Evolutionary conservation across 2,797 vertebrate genomes (phyloP).

Genomic region (Enteromius thamalakanensis): DNA sequence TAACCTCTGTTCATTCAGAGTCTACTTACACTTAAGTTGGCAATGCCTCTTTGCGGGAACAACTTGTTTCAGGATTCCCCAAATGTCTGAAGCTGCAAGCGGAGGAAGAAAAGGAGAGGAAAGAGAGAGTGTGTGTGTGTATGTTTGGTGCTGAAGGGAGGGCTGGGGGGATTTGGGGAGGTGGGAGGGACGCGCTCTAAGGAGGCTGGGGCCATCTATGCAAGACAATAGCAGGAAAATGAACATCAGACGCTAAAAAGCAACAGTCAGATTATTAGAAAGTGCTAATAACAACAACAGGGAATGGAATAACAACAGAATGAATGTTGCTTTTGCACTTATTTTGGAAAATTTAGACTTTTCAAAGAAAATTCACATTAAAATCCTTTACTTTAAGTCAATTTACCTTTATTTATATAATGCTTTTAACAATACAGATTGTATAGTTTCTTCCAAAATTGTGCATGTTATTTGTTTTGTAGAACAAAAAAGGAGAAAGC

Average conservation of each 20-base stretch:
- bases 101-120: slow-evolving; percentile 65
- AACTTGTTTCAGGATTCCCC: slow-evolving; percentile 47
- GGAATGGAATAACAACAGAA: slow-evolving; percentile 62
- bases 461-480: no score
- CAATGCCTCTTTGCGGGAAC: slow-evolving; percentile 21
- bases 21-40: not conserved
- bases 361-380: not conserved
- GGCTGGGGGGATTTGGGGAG: slow-evolving; percentile 54
- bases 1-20: slow-evolving; percentile 40
- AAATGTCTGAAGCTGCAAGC: slow-evolving; percentile 66
- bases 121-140: slow-evolving; percentile 58
- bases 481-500: no score
- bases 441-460: no score
- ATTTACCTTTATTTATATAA: not conserved
- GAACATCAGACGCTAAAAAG: slow-evolving; percentile 76
- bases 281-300: slow-evolving; percentile 69
- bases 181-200: slow-evolving; percentile 71
- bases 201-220: slow-evolving; percentile 68
- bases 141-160: slow-evolving; percentile 59
- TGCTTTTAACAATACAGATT: no score
- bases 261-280: slow-evolving; percentile 74
- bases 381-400: not conserved
- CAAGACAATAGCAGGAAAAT: slow-evolving; percentile 81
- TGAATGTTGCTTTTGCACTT: not conserved
- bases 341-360: not conserved